Evolutionary conservation across 1,140 invertebrate genomes (phyloP), one percentile per base, ranked within the genome.

Genomic region (Hyphantria cunea): DNA sequence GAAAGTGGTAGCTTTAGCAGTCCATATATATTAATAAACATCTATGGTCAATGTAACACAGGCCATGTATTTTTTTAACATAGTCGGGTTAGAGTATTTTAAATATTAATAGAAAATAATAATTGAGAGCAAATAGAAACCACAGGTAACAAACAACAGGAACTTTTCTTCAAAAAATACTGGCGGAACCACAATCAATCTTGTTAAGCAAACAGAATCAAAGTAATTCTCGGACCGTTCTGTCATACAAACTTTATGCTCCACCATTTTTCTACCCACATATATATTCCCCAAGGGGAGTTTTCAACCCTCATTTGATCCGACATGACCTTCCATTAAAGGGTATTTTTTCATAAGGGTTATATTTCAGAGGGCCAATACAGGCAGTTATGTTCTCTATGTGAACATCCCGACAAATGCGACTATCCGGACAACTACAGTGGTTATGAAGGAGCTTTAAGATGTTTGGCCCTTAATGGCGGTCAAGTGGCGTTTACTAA

Each of bases 401-500:
- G 96, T 77, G 93, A 95, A 68, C 92, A 95, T 63, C 95, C 95
- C 0, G 89, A 92, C 0, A 85, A 92, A 53, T 97, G 95, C 77
- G 95, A 97, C 77, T 96, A 96, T 63, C 95, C 95, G 5, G 97
- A 98, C 76, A 93, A 93, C 41, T 97, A 92, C 80, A 95, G 95
- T 39, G 96, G 96, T 0, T 97, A 97, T 77, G 94, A 96, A 47
- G 97, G 97, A 0, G 95, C 96, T 4, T 91, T 98, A 13, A 90
- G 94, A 11, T 98, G 97, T 86, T 77, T 98, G 41, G 93, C 94
- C 7, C 93, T 95, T 59, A 94, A 95, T 41, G 93, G 93, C 0
- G 97, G 96, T 0, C 93, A 98, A 60, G 93, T 98, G 0, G 96
- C 96, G 3, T 98, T 96, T 88, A 95, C 96, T 0, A 96, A 96